Evolutionary conservation across 2,113 vertebrate genomes (phyloP).

Genomic region (Triplophysa siluroides): DNA sequence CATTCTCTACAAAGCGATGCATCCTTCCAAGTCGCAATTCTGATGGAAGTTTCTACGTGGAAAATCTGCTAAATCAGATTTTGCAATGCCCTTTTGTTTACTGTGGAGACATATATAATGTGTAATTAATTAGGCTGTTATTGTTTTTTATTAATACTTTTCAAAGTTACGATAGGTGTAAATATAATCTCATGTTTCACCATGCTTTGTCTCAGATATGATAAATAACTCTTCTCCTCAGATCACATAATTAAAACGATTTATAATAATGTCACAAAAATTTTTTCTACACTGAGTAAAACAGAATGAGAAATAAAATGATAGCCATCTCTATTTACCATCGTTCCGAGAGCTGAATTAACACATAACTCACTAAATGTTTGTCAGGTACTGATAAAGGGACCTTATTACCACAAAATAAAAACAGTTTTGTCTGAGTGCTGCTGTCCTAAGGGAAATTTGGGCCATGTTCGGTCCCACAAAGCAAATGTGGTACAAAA

Average conservation of each 20-base stretch:
- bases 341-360: background rate
- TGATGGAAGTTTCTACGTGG: background rate
- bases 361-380: background rate
- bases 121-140: too few species aligned
- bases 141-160: too few species aligned
- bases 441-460: constrained; percentile 8
- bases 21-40: background rate
- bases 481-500: constrained; percentile 10
- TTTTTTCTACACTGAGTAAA: background rate
- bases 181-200: too few species aligned
- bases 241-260: background rate
- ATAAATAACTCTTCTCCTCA: background rate
- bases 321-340: background rate
- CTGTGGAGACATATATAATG: too few species aligned
- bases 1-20: background rate
- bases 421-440: background rate
- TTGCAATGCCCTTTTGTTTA: too few species aligned
- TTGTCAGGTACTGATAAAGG: constrained; percentile 15
- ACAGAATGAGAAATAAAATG: background rate
- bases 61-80: too few species aligned
- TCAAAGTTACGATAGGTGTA: too few species aligned
- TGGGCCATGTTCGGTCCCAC: constrained; percentile 12
- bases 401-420: constrained; percentile 47
- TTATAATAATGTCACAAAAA: background rate
- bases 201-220: background rate